Evolutionary conservation across 92 coral and sea anemone genomes (phyloP).

Genomic region (Umimayanthus chanpuru): DNA sequence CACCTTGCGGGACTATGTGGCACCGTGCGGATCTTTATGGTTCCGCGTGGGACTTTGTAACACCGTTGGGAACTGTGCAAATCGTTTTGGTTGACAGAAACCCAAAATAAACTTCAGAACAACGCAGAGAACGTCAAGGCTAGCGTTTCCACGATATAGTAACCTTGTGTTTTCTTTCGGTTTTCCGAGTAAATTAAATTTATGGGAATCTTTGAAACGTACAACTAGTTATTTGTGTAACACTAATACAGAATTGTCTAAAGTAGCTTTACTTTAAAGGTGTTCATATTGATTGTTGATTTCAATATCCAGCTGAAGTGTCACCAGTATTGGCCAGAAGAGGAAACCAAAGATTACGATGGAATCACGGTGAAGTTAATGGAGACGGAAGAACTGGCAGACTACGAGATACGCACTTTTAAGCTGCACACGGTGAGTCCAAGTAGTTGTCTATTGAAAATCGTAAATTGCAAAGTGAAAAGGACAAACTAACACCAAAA

Average conservation of each 20-base stretch:
- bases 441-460: no score
- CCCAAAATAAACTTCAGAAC: background rate
- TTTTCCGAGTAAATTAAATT: no score
- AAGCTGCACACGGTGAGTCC: constrained; percentile 44
- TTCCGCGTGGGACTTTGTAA: background rate
- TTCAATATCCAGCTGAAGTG: constrained; percentile 59
- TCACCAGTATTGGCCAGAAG: constrained; percentile 78
- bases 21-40: background rate
- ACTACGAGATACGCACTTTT: constrained; percentile 70
- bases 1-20: background rate
- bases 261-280: background rate
- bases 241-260: background rate
- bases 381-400: constrained; percentile 63
- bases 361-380: constrained; percentile 47
- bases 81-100: background rate
- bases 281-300: background rate
- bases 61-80: background rate
- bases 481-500: no score
- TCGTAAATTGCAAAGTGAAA: no score
- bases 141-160: no score
- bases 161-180: no score
- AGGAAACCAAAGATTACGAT: constrained; percentile 49
- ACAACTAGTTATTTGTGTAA: background rate
- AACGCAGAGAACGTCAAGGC: background rate
- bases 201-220: background rate